Evolutionary conservation across 2,888 invertebrate genomes (phyloP), one percentile per base, ranked within the genome.

Genomic region (Onthophagus sagittarius): DNA sequence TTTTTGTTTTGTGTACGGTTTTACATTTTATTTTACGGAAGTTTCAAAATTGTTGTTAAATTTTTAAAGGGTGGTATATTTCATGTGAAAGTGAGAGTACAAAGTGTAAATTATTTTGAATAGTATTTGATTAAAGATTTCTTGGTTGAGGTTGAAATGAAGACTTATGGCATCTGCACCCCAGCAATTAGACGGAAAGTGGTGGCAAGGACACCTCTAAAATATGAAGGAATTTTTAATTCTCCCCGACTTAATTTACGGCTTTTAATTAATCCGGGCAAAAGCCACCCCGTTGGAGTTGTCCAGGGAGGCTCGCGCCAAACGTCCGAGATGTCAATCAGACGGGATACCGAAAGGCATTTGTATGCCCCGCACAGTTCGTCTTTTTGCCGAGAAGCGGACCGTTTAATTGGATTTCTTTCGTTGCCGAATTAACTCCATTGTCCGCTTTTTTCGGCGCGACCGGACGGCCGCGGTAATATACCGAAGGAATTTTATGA

Each of bases 381-480:
- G 69, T 71, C 76, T 71, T 71, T 73, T 73, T 72, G 72, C 69
- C 72, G 75, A 32, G 62, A 62, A 53, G 79, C 80, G 79, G 79
- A 81, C 80, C 82, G 81, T 83, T 84, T 84, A 84, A 84, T 84
- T 84, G 84, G 84, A 84, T 84, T 84, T 84, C 84, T 84, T 84
- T 84, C 84, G 67, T 32, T 23, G 31, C 23, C 23, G 67, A 67
- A 67, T 67, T 67, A 67, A 67, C 67, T 67, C 67, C 67, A 67
- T 67, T 67, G 67, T 67, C 67, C 67, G 32, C 67, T 67, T 31
- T 67, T 32, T 67, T 11, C 5, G 39, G 11, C 39, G 39, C 1
- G 39, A 5, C 39, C 39, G 39, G 39, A 9, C 39, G 39, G 39
- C 39, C 39, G 39, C 39, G 9, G 39, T 53, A 53, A 53, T 53